Conservation (phyloP, 1,140 invertebrate genomes). For the Kradibia gibbosae region DNA sequence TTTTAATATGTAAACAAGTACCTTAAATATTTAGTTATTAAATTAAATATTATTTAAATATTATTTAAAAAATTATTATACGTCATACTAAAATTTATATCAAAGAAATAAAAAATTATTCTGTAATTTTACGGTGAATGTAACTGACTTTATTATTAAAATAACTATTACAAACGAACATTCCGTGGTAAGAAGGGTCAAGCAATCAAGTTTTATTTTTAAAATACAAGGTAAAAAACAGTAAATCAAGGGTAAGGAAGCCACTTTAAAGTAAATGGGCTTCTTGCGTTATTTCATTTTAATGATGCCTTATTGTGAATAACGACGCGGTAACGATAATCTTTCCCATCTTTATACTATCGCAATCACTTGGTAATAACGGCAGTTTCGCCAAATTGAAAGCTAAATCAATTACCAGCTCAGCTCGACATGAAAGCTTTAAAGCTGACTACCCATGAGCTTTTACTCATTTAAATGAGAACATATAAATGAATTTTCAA, state of each 20-base stretch:
- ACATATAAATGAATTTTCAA: background rate
- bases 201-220: background rate
- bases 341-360: background rate
- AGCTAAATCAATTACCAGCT: background rate
- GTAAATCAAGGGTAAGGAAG: slow-evolving; percentile 6
- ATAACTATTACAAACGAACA: background rate
- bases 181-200: background rate
- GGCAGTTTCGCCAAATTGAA: slow-evolving; percentile 5
- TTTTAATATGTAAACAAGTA: background rate
- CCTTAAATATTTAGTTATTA: background rate
- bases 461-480: background rate
- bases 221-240: background rate
- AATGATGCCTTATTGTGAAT: slow-evolving; percentile 11
- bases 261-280: background rate
- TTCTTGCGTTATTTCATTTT: slow-evolving; percentile 25
- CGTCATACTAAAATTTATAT: background rate
- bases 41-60: too few relatives aligned
- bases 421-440: background rate
- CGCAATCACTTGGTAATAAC: slow-evolving; percentile 3
- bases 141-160: background rate
- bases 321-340: slow-evolving; percentile 27
- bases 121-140: background rate
- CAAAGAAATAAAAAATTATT: background rate
- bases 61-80: background rate
- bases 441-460: background rate